Evolutionary conservation across 2,113 vertebrate genomes (phyloP), one percentile per base, ranked within the genome.

Genomic region (Paralichthys olivaceus): DNA sequence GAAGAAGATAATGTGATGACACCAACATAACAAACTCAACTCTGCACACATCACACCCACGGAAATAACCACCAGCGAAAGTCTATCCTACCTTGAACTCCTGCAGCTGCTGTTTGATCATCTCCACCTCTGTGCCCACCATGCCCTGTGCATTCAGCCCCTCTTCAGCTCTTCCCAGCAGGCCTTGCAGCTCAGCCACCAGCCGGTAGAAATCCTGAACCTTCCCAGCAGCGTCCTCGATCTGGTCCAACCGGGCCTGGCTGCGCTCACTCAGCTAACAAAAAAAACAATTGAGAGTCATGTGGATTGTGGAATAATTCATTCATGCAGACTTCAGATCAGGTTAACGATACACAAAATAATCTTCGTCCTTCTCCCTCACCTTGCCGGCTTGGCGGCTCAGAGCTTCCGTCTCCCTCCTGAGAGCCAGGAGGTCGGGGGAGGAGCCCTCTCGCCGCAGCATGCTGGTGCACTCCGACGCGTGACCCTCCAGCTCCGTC

Each of bases 51-150:
- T 6, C 54, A 51, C 29, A 47, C 4, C 25, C 8, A 37, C 4
- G 17, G 20, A 22, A 12, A 43, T 3, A 62, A 63, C n/a, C 56
- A 58, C 15, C 1, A 8, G 20, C 17, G 28, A 37, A 54, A 54
- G 28, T 13, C 15, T 4, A 0, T 54, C 96, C 78, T 93, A 99
- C 98, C 96, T 98, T 99, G 88, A 99, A 99, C 88, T 97, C 96
- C 20, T 95, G 95, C 87, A 99, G 81, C 83, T 99, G 98, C 69
- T 96, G 97, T 81, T 94, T 98, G 93, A 99, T 97, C 87, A 92
- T 89, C 26, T 99, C 98, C 87, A 99, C 97, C 91, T 99, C 98
- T 0, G 96, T 95, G 1, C 96, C 97, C 15, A 99, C 98, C 8
- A 95, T 75, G 75, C 96, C 96, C 91, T 98, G 98, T 5, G 96